Conservation (phyloP, 2,888 invertebrate genomes). For the Drosophila pegasa region DNA sequence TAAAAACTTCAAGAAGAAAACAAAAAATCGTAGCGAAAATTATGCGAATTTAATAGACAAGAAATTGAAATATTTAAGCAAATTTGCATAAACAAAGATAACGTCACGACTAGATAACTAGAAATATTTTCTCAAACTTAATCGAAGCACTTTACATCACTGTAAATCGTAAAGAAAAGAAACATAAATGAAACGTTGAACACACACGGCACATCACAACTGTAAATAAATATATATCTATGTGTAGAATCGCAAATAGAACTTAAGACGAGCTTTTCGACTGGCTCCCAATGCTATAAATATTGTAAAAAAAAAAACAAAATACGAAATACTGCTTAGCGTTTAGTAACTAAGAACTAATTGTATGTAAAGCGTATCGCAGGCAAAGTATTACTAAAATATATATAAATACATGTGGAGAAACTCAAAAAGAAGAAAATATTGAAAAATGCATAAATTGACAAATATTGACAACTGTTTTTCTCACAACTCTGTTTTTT, state of each 20-base stretch:
- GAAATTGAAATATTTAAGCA: conserved; percentile 33
- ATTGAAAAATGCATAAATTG: conserved; percentile 20
- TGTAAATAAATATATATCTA: conserved; percentile 60
- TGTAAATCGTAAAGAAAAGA: conserved; percentile 53
- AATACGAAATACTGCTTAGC: conserved; percentile 40
- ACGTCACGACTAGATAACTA: conserved; percentile 16
- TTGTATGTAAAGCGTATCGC: conserved; percentile 61
- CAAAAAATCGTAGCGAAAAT: conserved; percentile 54
- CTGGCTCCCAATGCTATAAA: conserved; percentile 48
- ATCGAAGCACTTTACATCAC: conserved; percentile 58
- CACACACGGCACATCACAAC: conserved; percentile 57
- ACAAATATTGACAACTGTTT: conserved; percentile 34
- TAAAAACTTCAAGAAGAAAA: conserved; percentile 23
- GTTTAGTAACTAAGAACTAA: conserved; percentile 51
- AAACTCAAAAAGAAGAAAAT: conserved; percentile 25
- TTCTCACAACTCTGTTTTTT: conserved; percentile 9
- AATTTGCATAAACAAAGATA: conserved; percentile 3
- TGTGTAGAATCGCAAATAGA: conserved; percentile 32
- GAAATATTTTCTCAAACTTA: conserved; percentile 46
- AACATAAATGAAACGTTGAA: conserved; percentile 1
- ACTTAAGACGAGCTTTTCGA: conserved; percentile 27
- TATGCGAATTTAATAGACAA: conserved; percentile 68
- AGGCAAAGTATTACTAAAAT: conserved; percentile 75
- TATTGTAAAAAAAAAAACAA: conserved; percentile 41
- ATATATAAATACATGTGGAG: conserved; percentile 61